Base-by-base conservation (phyloP, 2,888 invertebrate genomes). In the Cerceris rybyensis region DNA sequence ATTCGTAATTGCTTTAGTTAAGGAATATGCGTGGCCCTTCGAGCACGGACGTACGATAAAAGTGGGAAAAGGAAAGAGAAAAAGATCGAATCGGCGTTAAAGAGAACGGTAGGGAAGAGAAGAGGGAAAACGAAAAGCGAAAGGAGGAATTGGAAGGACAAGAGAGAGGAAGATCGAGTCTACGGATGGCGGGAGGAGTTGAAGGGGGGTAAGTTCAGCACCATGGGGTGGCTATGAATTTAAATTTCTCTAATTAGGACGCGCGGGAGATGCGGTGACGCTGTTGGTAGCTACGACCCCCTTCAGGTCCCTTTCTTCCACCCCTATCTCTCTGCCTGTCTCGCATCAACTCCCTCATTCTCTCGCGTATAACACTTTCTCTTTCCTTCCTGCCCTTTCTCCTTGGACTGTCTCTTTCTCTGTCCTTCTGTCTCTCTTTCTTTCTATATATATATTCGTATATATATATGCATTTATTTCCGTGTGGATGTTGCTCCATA, bases 161-260 rank as follows among this genome's bases (percentile, higher is more conserved):
- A 80, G 80, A 72, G 82, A 69, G 61, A 63, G 75, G 60, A 71
- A 59, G 70, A 65, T 43, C 9, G 75, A 75, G 71, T 52, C 11
- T 39, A 49, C 59, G 39, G 70, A 70, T 58, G 65, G 76, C 60
- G 65, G 63, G 77, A 61, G 63, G 75, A 63, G 66, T 52, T 58
- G 17, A 70, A 50, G 70, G 69, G 66, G 82, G 80, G 86, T 78
- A 80, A 84, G 84, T 86, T 86, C 85, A 85, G 83, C 86, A 85
- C 85, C 84, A 86, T 88, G 86, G 90, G 88, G 87, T 87, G 87
- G 90, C 91, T 90, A 91, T 91, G 91, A 91, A 91, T 91, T 91
- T 91, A 91, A 92, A 91, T 92, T 91, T 91, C 90, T 90, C 90
- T 91, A 91, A 91, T 92, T 91, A 91, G 90, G 88, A 90, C 89